phyloP scores from a whole-genome alignment of 2,797 vertebrate genomes.

The Adelosebastes latens region DNA sequence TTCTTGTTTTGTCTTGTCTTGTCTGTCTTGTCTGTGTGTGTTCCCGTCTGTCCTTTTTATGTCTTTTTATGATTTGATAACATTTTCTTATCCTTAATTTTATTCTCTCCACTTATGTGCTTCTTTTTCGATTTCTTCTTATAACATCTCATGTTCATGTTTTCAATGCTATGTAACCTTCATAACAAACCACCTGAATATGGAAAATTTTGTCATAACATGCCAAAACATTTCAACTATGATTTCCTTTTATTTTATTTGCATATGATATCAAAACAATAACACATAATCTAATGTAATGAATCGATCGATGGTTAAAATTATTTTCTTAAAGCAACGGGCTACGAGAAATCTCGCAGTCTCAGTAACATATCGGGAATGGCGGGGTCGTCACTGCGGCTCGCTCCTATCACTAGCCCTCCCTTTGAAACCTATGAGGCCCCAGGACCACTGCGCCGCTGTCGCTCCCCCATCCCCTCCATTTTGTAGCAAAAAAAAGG shows the following conservation, averaged over 20 bases:
- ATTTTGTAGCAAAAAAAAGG: conserved; percentile 85
- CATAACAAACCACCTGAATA: conserved; percentile 26
- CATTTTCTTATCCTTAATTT: conserved; percentile 50
- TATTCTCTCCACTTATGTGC: conserved; percentile 51
- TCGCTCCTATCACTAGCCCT: conserved; percentile 87
- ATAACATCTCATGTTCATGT: conserved; percentile 41
- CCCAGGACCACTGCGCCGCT: conserved; percentile 86
- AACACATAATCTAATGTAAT: conserved; percentile 2
- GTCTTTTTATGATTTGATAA: conserved; percentile 68
- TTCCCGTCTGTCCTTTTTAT: conserved; percentile 70
- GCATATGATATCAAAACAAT: conserved; percentile 18
- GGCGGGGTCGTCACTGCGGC: conserved; percentile 88
- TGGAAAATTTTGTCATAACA: conserved; percentile 26
- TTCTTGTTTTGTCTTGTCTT: conserved; percentile 87
- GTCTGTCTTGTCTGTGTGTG: conserved; percentile 80
- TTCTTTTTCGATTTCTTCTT: conserved; percentile 27
- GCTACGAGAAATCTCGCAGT: conserved; percentile 94
- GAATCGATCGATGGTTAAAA: background rate
- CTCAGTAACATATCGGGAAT: conserved; percentile 93
- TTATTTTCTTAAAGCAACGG: conserved; percentile 73
- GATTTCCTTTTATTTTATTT: conserved; percentile 33
- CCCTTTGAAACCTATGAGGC: conserved; percentile 89
- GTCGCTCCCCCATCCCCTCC: conserved; percentile 91
- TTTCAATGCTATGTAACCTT: conserved; percentile 31
- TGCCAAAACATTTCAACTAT: conserved; percentile 33